Percentiles rank a stretch among this genome's conserved stretches.
Conservation (phyloP, 2,797 vertebrate genomes). For the Bryconaethiops microstoma region DNA sequence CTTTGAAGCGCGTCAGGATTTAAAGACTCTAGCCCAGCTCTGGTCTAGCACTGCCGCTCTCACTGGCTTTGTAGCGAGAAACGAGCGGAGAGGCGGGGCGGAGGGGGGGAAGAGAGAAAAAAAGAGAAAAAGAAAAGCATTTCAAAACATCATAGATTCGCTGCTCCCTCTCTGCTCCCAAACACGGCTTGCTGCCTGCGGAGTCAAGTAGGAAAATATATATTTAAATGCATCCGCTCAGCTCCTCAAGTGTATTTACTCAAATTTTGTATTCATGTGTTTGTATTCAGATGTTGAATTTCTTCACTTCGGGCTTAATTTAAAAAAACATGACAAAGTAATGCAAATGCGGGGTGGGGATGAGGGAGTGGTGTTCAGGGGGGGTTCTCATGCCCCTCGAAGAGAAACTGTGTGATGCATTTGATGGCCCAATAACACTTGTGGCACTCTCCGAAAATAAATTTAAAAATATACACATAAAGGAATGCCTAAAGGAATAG, state of each 20-base stretch:
- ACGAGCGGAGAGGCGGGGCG: slow-evolving; percentile 34
- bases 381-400: slow-evolving; percentile 45
- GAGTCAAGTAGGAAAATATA: slow-evolving; percentile 58
- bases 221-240: slow-evolving; percentile 53
- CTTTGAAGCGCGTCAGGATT: slow-evolving; percentile 86
- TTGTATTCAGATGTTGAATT: slow-evolving; percentile 37
- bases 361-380: background rate
- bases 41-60: slow-evolving; percentile 77
- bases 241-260: slow-evolving; percentile 56
- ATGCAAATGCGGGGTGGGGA: slow-evolving; percentile 59
- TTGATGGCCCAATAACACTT: slow-evolving; percentile 59
- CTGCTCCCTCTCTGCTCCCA: slow-evolving; percentile 60
- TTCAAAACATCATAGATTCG: slow-evolving; percentile 81
- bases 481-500: no score
- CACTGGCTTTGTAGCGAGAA: slow-evolving; percentile 78
- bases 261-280: slow-evolving; percentile 47
- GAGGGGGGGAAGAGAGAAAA: slow-evolving; percentile 52
- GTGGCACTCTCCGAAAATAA: slow-evolving; percentile 31
- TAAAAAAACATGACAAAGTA: slow-evolving; percentile 54
- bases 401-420: slow-evolving; percentile 48
- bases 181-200: slow-evolving; percentile 65
- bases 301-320: slow-evolving; percentile 47
- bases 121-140: slow-evolving; percentile 56
- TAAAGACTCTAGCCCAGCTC: slow-evolving; percentile 82
- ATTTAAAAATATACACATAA: no score